Percentiles rank a stretch among this genome's conserved stretches.
These are phyloP conservation scores for Stictocephala bisonia DNA, from an alignment of 2,888 invertebrate species.

Conservation along the genomic window DNA sequence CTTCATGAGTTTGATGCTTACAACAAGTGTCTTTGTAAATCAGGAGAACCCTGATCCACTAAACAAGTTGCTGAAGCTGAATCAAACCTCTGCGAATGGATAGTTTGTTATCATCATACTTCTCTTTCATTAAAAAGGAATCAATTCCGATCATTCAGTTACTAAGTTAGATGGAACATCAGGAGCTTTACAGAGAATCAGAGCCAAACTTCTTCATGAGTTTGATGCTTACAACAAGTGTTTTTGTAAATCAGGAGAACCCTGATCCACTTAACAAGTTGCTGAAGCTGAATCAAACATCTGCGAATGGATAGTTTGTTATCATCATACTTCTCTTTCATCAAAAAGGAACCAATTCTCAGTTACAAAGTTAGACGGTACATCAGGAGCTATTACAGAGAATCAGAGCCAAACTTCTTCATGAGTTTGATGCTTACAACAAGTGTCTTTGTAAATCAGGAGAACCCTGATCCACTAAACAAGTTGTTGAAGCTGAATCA, in stretches of 20 bases:
- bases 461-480: constrained; percentile 64
- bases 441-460: constrained; percentile 63
- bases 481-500: constrained; percentile 2
- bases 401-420: constrained; percentile 75
- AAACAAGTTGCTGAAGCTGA: not conserved
- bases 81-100: constrained; percentile 28
- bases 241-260: constrained; percentile 65
- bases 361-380: no score
- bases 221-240: constrained; percentile 54
- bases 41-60: constrained; percentile 66
- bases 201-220: constrained; percentile 66
- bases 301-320: constrained; percentile 32
- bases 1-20: constrained; percentile 1
- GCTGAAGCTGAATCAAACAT: not conserved
- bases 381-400: not conserved
- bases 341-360: no score
- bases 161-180: no score
- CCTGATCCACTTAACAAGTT: constrained; percentile 59
- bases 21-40: constrained; percentile 57
- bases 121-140: no score
- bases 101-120: constrained; percentile 11
- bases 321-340: constrained; percentile 17
- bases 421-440: constrained; percentile 66
- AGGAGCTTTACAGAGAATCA: constrained; percentile 65
- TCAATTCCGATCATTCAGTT: not conserved